Evolutionary conservation across 2,797 vertebrate species (phyloP).

Genomic region (Eulemur coronatus): DNA sequence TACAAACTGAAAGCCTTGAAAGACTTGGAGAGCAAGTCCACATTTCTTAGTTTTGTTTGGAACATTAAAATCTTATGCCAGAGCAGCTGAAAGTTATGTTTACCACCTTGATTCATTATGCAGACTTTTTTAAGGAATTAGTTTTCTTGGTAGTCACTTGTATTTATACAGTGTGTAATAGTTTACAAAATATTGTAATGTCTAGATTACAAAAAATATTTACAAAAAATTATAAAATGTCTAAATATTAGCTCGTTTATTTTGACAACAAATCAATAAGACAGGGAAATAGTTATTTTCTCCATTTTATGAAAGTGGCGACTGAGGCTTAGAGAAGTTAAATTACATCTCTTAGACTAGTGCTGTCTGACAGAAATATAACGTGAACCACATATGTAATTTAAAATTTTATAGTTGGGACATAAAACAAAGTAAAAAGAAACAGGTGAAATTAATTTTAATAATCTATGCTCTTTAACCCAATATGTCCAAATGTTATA

Average conservation of each 20-base stretch:
- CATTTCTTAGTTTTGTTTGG: slow-evolving; percentile 39
- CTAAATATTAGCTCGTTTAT: not conserved
- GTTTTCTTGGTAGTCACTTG: not conserved
- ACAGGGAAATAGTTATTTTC: not conserved
- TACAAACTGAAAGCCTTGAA: slow-evolving; percentile 75
- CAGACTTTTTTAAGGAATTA: not conserved
- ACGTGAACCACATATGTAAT: not conserved
- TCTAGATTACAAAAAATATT: not conserved
- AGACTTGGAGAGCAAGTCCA: slow-evolving; percentile 3
- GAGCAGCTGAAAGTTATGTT: not conserved
- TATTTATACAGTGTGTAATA: not conserved
- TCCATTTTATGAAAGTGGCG: not conserved
- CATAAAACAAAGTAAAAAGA: not conserved
- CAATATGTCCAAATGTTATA: not conserved
- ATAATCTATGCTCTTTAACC: not conserved
- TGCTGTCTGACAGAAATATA: not conserved
- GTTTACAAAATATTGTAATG: not conserved
- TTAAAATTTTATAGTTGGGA: not conserved
- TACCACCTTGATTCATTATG: not conserved
- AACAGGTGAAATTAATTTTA: slow-evolving; percentile 28
- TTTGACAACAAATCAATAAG: not conserved
- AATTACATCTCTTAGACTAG: not conserved
- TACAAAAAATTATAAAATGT: not conserved
- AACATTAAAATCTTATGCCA: not conserved
- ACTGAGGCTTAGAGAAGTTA: not conserved